Conservation (phyloP, 2,113 vertebrate genomes). For the Cariama cristata region DNA sequence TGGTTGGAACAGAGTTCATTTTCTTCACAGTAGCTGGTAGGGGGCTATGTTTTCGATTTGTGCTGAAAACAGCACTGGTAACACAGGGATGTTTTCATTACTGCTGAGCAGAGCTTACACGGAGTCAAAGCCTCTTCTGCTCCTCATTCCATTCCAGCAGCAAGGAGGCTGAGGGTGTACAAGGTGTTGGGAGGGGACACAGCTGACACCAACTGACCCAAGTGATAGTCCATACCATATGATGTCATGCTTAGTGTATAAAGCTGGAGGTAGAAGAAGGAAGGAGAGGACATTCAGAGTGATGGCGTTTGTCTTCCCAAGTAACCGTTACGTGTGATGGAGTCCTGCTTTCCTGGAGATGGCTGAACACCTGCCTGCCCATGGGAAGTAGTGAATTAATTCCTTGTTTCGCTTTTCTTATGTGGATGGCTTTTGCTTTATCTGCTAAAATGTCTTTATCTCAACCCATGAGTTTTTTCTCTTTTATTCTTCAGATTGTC, state of each 20-base stretch:
- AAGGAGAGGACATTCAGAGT: fast-evolving
- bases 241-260: background rate
- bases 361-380: background rate
- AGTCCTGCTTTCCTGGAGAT: background rate
- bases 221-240: background rate
- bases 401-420: background rate
- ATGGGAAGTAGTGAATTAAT: background rate
- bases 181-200: background rate
- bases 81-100: background rate
- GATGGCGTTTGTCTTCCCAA: background rate
- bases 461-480: background rate
- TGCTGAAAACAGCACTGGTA: background rate
- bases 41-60: background rate
- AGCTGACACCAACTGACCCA: background rate
- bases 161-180: fast-evolving
- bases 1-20: background rate
- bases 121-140: background rate
- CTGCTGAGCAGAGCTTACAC: background rate
- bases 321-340: fast-evolving
- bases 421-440: background rate
- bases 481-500: background rate
- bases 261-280: background rate
- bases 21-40: background rate
- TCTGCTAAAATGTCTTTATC: background rate
- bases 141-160: background rate